Percentiles rank a stretch among this genome's conserved stretches.
phyloP scores from a whole-genome alignment of 2,888 invertebrate genomes.

The Dasypolia templi region DNA sequence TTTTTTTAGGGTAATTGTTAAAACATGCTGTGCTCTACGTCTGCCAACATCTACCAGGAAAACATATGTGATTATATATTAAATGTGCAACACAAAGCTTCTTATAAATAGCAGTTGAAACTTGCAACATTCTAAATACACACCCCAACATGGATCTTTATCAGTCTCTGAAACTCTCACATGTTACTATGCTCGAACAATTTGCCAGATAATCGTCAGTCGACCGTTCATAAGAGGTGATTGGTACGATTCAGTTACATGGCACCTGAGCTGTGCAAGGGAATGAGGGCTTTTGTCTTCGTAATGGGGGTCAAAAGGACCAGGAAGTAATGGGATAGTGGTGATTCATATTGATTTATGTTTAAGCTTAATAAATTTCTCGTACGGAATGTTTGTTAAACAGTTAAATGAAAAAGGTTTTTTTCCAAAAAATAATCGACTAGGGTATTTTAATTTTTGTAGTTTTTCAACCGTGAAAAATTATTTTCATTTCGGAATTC shows the following conservation, averaged over 20 bases:
- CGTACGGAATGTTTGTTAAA: background rate
- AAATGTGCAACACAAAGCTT: background rate
- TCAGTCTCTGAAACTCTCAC: conserved; percentile 11
- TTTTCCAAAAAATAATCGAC: too few relatives aligned
- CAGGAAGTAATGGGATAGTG: conserved; percentile 2
- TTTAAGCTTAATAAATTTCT: background rate
- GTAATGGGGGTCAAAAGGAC: conserved; percentile 24
- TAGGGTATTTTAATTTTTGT: too few relatives aligned
- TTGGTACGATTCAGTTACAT: conserved; percentile 47
- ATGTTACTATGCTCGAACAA: conserved; percentile 16
- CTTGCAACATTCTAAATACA: conserved; percentile 6
- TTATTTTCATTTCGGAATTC: too few relatives aligned
- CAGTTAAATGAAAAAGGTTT: too few relatives aligned
- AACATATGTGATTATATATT: background rate
- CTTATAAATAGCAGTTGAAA: background rate
- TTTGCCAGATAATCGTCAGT: conserved; percentile 36
- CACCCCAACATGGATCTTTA: background rate
- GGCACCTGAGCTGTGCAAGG: conserved; percentile 34
- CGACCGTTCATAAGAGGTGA: conserved; percentile 31
- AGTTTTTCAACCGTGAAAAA: too few relatives aligned
- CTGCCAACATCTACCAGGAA: background rate
- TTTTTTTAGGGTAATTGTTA: background rate
- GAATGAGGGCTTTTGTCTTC: conserved; percentile 23
- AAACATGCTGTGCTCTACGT: background rate
- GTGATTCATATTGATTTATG: conserved; percentile 12